Base-by-base conservation (phyloP, 2,113 vertebrate species). In the Lasiurus borealis region DNA sequence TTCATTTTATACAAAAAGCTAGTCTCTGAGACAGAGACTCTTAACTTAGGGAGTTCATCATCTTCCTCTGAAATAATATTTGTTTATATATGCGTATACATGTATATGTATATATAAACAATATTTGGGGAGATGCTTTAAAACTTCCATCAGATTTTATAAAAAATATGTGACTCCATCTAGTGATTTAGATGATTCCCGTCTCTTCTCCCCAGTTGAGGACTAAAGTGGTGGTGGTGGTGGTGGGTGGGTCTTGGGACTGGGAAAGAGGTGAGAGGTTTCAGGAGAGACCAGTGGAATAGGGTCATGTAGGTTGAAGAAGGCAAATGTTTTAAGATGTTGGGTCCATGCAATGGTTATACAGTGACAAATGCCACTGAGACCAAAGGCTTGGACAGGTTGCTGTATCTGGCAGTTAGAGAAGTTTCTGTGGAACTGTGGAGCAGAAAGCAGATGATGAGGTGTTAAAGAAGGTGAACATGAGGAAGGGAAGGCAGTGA, bases 391-490 rank as follows among this genome's bases (percentile, higher is more conserved):
- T 18, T 93, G 68, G 25, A 69, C 12, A 78, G 80, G 2, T 11
- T 68, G 88, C 62, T 6, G 3, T 50, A 31, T 57, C 27, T 34
- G 27, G n/a, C 5, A 59, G 69, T 76, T n/a, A 66, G 46, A 66
- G 62, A 94, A 48, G 29, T 82, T 92, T 87, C 29, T 80, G 64
- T 71, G 31, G 77, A 93, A 44, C 3, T 66, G 14, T 78, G 81
- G 81, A 54, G 64, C 44, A 81, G 80, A 88, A 78, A 87, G 25
- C 15, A n/a, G 73, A 71, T 0, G 2, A 4, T 19, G 6, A 15
- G 25, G 29, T 50, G 2, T 83, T 48, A 64, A 90, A 23, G 59
- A 27, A 92, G 81, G 40, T 64, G 5, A 29, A 82, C 46, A 69
- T 12, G n/a, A 87, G 34, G 69, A 34, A 81, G 48, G 27, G 25